Evolutionary conservation across 2,113 vertebrate species (phyloP), one percentile per base, ranked within the genome.

Genomic region (Corydoras maculifer): DNA sequence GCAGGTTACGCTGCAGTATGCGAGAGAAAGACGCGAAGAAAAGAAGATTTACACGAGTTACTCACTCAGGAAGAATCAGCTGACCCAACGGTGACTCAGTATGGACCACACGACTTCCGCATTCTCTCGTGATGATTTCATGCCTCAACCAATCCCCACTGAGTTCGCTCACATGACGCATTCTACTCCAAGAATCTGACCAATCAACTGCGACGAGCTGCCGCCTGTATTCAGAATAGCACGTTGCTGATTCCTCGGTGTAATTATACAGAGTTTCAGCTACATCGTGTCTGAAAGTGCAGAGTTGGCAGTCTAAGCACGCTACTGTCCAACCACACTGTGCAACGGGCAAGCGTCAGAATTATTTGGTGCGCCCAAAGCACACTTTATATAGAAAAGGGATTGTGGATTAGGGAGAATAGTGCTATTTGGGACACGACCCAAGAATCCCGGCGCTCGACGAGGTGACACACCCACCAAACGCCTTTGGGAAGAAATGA

Each of bases 81-180:
- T 91, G 90, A 90, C 84, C 88, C 84, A 87, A 89, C 88, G 85
- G 88, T 91, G 90, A 91, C 89, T 91, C 89, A 91, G 90, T 89
- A 88, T 2, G 14, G 80, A 88, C 86, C 73, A 66, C 86, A 81
- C 81, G 7, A 87, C 87, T 90, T 91, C 90, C 90, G 88, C 88
- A 88, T 90, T 90, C 85, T 80, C 82, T 68, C 49, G 65, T 18
- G 79, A 84, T 89, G 86, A 88, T 79, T 77, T 68, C 66, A 62
- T 71, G 11, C 53, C 11, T 8, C 1, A 50, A n/a, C 89, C 89
- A 90, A 89, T 90, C 4, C 3, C 0, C 5, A 59, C 8, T 1
- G 2, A 66, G 18, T 4, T 3, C 3, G 4, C n/a, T 43, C 43
- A 9, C 30, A 18, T 68, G 32, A 55, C 69, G 72, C 69, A 32